These are phyloP conservation scores for Cisticola juncidis DNA, from an alignment of 2,113 vertebrate genomes.

Conservation along the genomic window DNA sequence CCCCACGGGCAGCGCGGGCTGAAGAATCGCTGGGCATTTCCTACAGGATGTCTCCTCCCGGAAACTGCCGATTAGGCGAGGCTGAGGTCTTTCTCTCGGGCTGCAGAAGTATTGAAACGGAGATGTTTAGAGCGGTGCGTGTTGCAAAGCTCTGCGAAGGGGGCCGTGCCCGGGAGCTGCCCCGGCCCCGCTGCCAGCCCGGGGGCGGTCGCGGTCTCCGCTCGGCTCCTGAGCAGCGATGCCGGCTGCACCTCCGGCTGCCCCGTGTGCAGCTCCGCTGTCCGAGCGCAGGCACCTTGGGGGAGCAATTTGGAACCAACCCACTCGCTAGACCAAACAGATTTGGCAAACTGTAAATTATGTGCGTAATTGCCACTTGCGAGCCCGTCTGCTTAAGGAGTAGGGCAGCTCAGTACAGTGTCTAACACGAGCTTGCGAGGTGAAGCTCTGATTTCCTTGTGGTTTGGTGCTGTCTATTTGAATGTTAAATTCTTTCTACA, in stretches of 20 bases:
- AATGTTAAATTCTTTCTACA: background rate
- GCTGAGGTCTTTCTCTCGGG: background rate
- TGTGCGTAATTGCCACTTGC: background rate
- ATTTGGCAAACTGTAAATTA: background rate
- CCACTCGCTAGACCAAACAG: background rate
- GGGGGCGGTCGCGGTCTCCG: background rate
- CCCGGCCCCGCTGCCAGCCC: background rate
- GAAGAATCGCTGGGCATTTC: background rate
- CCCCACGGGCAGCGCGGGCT: background rate
- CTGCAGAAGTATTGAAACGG: background rate
- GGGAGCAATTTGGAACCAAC: background rate
- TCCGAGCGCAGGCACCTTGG: background rate
- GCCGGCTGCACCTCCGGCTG: background rate
- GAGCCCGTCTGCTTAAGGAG: background rate
- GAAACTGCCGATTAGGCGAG: background rate
- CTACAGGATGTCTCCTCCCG: background rate
- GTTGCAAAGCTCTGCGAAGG: background rate
- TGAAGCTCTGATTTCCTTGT: background rate
- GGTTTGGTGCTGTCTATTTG: background rate
- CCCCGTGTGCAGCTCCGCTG: background rate
- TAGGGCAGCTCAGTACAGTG: background rate
- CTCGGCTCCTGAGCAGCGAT: rapidly evolving
- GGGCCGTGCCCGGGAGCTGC: background rate
- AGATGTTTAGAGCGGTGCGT: rapidly evolving
- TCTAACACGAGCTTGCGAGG: background rate